A percentile compares a stretch with the other conserved stretches of the same genome.
Evolutionary conservation across 2,113 vertebrate genomes (phyloP).

Genomic region (Hystrix brachyura): DNA sequence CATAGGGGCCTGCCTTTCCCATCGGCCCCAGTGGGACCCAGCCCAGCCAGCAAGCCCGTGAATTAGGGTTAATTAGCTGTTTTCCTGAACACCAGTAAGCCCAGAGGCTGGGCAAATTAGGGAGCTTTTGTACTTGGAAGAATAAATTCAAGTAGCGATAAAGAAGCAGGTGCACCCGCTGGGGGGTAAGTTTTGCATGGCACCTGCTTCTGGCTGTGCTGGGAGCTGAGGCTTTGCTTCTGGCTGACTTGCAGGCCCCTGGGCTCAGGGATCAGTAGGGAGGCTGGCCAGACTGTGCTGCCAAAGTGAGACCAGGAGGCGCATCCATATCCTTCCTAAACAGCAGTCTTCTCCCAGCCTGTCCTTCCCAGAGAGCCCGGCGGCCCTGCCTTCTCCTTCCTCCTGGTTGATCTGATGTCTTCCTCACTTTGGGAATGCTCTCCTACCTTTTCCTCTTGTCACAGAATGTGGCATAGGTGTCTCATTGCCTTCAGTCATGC

Average conservation of each 20-base stretch:
- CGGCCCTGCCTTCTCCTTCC: rapidly evolving
- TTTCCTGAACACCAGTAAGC: conserved; percentile 38
- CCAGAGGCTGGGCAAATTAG: conserved; percentile 52
- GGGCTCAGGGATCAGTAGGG: not conserved
- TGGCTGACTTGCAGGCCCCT: not conserved
- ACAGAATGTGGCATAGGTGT: not conserved
- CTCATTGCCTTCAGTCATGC: not conserved
- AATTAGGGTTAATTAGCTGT: conserved; percentile 63
- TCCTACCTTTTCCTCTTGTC: not conserved
- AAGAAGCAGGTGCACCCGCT: not conserved
- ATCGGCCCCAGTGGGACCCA: not conserved
- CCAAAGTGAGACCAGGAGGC: rapidly evolving
- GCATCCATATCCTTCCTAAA: not conserved
- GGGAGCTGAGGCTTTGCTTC: not conserved
- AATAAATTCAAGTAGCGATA: not conserved
- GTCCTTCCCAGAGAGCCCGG: not conserved
- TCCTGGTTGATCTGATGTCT: too few relatives aligned
- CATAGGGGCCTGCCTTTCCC: not conserved
- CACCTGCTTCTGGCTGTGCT: not conserved
- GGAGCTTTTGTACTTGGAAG: not conserved
- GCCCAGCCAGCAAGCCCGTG: conserved; percentile 12
- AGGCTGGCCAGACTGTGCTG: not conserved
- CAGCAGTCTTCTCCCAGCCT: not conserved
- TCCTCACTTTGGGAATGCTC: too few relatives aligned
- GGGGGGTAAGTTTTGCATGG: not conserved